Conservation (phyloP, 2,797 vertebrate genomes). For the Halcyon chelicuti region DNA sequence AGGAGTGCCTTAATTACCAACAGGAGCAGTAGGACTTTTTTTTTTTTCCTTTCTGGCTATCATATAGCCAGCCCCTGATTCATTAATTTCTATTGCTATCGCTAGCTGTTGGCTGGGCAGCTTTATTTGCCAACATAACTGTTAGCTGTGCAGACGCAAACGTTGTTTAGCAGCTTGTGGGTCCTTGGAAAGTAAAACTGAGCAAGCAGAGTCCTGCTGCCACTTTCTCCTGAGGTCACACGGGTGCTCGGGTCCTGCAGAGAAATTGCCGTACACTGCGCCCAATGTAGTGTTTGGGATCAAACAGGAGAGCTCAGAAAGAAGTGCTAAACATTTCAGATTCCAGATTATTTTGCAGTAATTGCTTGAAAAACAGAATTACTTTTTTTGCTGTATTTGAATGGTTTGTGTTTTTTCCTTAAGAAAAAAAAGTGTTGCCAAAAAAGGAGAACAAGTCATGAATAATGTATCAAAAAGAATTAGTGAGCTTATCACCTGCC, state of each 20-base stretch:
- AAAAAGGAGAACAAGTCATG: slow-evolving; percentile 45
- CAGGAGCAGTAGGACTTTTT: neutral
- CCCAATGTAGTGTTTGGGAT: neutral
- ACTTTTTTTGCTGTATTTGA: neutral
- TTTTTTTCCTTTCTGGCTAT: neutral
- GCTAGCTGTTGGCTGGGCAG: neutral
- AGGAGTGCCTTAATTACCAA: neutral
- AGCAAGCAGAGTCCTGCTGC: neutral
- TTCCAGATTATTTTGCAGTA: neutral
- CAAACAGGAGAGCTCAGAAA: accelerated
- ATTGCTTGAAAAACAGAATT: neutral
- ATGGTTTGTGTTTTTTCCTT: neutral
- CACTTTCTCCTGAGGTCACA: neutral
- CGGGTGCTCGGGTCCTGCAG: neutral
- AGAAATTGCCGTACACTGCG: accelerated
- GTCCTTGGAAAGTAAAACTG: neutral
- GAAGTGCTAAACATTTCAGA: neutral
- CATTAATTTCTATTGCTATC: neutral
- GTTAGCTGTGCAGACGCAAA: neutral
- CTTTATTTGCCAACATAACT: neutral
- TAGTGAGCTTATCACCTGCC: slow-evolving; percentile 33
- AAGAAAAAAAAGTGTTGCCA: neutral
- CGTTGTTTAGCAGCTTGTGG: neutral
- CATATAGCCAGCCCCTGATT: neutral
- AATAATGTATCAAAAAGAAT: slow-evolving; percentile 68